phyloP scores from a whole-genome alignment of 2,113 vertebrate species.

The Nansenia antarctica region DNA sequence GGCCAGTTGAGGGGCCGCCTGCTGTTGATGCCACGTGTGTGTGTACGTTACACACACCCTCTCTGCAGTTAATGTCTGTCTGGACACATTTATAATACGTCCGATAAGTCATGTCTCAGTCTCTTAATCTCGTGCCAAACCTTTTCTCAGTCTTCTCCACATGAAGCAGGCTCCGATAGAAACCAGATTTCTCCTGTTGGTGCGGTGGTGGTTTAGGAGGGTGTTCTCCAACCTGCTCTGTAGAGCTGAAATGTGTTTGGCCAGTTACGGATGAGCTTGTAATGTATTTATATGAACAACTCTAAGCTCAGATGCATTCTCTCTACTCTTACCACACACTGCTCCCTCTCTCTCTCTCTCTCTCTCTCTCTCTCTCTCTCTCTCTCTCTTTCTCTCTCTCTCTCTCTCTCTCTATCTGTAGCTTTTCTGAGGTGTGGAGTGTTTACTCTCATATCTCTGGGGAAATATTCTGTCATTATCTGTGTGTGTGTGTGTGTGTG shows the following conservation, averaged over 20 bases:
- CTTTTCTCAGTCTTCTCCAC: slow-evolving; percentile 34
- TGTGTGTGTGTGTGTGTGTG: background rate
- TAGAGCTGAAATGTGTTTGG: background rate
- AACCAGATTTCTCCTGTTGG: slow-evolving; percentile 39
- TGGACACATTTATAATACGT: too few species aligned
- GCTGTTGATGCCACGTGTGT: too few species aligned
- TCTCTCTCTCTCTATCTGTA: background rate
- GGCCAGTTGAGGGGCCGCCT: too few species aligned
- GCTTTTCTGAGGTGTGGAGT: background rate
- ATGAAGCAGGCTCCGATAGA: slow-evolving; percentile 34
- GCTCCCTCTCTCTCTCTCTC: background rate
- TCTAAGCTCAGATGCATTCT: background rate
- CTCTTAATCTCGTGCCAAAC: slow-evolving; percentile 59
- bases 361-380: background rate
- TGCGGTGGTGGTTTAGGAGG: slow-evolving; percentile 4
- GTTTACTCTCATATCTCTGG: background rate
- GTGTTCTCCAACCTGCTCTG: slow-evolving; percentile 7
- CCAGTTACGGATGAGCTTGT: background rate
- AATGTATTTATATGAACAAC: background rate
- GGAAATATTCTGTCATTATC: slow-evolving; percentile 6
- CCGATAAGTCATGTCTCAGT: too few species aligned
- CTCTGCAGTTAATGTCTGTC: too few species aligned
- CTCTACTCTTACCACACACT: background rate
- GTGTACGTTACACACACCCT: too few species aligned
- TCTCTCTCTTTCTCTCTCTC: background rate